Conservation (phyloP, 2,888 invertebrate species). For the Odontothrips loti region DNA sequence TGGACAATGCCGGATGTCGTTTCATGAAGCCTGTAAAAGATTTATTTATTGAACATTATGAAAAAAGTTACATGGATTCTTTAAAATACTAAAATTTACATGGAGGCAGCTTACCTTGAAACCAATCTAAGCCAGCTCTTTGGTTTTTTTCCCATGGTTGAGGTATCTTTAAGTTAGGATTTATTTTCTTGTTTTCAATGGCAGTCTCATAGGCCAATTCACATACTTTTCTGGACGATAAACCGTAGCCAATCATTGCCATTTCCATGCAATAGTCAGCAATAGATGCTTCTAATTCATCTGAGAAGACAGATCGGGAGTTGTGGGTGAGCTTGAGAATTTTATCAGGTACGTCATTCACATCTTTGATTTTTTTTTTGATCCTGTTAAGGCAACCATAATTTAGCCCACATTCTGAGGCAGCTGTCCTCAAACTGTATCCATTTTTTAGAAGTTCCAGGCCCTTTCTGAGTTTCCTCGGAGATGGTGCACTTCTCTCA, state of each 20-base stretch:
- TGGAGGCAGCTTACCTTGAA: neutral
- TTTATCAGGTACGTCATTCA: neutral
- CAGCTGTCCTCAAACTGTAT: neutral
- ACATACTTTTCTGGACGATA: neutral
- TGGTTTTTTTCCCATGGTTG: constrained; percentile 36
- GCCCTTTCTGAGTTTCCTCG: neutral
- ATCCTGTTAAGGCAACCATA: neutral
- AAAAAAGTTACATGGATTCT: neutral
- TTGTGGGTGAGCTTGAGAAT: neutral
- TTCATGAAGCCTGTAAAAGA: neutral
- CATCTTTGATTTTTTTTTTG: neutral
- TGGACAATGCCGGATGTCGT: neutral
- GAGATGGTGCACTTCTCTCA: neutral
- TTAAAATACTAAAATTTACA: too few species aligned
- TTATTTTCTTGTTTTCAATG: constrained; percentile 33
- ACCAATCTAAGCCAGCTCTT: constrained; percentile 30
- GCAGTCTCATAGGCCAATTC: constrained; percentile 38
- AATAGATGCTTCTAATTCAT: neutral
- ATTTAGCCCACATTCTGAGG: neutral
- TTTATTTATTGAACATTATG: neutral
- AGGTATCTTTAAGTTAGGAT: too few species aligned
- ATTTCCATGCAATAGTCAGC: neutral
- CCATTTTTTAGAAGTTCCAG: neutral
- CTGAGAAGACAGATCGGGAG: neutral
- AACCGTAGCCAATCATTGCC: neutral